Evolutionary conservation across 2,888 invertebrate genomes (phyloP).

Genomic region (Stenurella melanura): DNA sequence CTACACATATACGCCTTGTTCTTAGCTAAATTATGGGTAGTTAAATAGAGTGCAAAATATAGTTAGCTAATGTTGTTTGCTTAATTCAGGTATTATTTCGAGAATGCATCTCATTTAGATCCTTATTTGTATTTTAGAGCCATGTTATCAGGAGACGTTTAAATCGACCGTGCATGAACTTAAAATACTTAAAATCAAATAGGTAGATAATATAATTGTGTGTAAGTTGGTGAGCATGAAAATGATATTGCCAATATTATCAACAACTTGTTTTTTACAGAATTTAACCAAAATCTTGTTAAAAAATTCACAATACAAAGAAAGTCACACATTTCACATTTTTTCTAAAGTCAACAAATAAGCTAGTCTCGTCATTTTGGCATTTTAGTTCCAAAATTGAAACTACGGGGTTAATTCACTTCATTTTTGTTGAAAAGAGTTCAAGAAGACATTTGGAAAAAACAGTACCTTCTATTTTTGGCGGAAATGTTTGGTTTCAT

Average conservation of each 20-base stretch:
- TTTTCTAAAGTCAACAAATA: no score
- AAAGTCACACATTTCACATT: no score
- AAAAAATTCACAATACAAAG: no score
- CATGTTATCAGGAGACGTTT: not conserved
- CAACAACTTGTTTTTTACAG: no score
- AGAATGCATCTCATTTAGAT: not conserved
- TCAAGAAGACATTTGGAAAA: no score
- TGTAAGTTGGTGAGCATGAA: not conserved
- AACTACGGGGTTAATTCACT: no score
- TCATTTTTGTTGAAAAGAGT: no score
- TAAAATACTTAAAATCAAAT: not conserved
- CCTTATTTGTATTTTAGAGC: not conserved
- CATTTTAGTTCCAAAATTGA: no score
- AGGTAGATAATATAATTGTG: not conserved
- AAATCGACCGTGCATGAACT: not conserved
- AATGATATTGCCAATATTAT: not conserved
- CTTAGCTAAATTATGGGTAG: constrained; percentile 22
- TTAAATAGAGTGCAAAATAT: constrained; percentile 32
- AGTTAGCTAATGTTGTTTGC: constrained; percentile 31
- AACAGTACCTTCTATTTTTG: no score
- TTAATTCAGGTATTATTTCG: constrained; percentile 27
- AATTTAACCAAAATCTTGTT: no score
- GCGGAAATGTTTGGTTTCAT: no score
- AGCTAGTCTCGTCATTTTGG: no score
- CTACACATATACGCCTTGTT: constrained; percentile 23